These are phyloP conservation scores for Brassicogethes aeneus DNA, from an alignment of 2,888 invertebrate species.

Conservation along the genomic window DNA sequence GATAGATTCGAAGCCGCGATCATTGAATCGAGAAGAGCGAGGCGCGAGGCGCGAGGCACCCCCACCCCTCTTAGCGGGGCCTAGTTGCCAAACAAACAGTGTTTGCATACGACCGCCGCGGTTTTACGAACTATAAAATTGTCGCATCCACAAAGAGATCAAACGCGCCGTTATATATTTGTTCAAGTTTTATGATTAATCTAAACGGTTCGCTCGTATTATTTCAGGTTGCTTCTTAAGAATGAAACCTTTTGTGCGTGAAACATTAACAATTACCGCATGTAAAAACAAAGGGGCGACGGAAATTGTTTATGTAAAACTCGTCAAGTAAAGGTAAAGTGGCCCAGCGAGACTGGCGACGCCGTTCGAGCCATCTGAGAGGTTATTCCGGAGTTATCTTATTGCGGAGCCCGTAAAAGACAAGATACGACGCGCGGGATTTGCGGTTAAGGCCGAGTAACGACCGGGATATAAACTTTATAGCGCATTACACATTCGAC, in stretches of 20 bases:
- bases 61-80: neutral
- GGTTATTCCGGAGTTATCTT: conserved; percentile 38
- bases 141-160: conserved; percentile 34
- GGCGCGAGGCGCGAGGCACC: conserved; percentile 7
- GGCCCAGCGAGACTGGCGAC: conserved; percentile 33
- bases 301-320: conserved; percentile 26
- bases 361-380: conserved; percentile 34
- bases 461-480: conserved; percentile 41
- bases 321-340: conserved; percentile 31
- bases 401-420: conserved; percentile 36
- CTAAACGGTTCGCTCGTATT: conserved; percentile 30
- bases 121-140: conserved; percentile 32
- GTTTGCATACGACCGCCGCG: conserved; percentile 14
- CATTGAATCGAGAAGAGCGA: conserved; percentile 25
- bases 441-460: conserved; percentile 39
- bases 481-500: conserved; percentile 42
- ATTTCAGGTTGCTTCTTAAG: conserved; percentile 35
- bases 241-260: too few species aligned
- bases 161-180: conserved; percentile 35
- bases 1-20: conserved; percentile 35
- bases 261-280: too few species aligned
- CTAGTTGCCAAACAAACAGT: conserved; percentile 18
- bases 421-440: conserved; percentile 36
- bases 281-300: too few species aligned
- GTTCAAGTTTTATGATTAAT: conserved; percentile 36